Base-by-base conservation (phyloP, 2,888 invertebrate genomes). In the Melinaea marsaeus region DNA sequence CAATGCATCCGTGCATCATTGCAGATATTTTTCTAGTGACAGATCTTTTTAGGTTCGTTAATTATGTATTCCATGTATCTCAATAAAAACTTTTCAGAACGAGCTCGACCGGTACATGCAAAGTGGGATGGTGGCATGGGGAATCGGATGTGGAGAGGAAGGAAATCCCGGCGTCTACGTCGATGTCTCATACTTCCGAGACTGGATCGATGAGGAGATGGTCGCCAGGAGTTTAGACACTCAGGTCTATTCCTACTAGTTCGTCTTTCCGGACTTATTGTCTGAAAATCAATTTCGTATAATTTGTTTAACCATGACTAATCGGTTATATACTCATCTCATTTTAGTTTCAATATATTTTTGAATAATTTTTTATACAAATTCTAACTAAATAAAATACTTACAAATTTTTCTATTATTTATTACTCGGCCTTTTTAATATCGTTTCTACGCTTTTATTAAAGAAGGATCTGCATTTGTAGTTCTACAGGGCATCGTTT, bases 61-160 rank as follows among this genome's bases (percentile, higher is more conserved):
- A 22, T 22, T 22, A 22, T 37, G 37, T 37, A 7, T 6, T 7
- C 37, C 3, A 37, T 37, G 0, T 42, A 11, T 57, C 22, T 35
- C 4, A 11, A 11, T 58, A 37, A 42, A 33, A 62, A 62, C 9
- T 48, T 65, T 65, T 11, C 69, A 74, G 74, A 68, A 61, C 46
- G 68, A 73, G 55, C 63, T 61, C 6, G 66, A 66, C 32, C 73
- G 75, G 9, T 75, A 71, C 65, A 69, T 71, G 68, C 74, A 75
- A 61, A 68, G 68, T 45, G 94, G 94, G 4, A 93, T 95, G 48
- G 94, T 95, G 0, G 92, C 95, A 6, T 95, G 95, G 95, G 95
- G 95, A 22, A 93, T 95, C 68, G 46, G 59, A n/a, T 60, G 55
- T 22, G 55, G 55, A 2, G 55, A 55, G 6, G 32, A 55, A 34